Conservation (phyloP, 2,888 invertebrate genomes). For the Amiota mariae region DNA sequence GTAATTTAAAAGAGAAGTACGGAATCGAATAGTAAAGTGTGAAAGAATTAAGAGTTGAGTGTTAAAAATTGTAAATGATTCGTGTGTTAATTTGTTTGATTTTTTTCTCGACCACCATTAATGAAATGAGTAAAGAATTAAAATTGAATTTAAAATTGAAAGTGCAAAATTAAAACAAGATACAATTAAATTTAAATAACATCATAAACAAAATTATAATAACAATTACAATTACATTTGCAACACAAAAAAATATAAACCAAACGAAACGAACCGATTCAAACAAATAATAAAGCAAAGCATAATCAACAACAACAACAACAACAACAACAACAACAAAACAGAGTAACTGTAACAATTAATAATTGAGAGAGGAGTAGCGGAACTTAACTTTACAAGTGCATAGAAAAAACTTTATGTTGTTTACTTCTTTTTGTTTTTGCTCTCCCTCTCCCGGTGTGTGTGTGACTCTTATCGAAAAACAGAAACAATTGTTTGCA, state of each 20-base stretch:
- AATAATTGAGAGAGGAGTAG: constrained; percentile 5
- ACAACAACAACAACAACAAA: no score
- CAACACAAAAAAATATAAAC: not conserved
- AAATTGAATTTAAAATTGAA: no score
- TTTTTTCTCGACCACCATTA: no score
- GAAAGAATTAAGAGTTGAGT: no score
- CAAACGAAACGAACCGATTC: not conserved
- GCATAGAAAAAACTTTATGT: constrained; percentile 1
- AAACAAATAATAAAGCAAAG: constrained; percentile 15
- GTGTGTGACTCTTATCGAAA: not conserved
- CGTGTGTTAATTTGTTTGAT: no score
- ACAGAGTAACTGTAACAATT: constrained; percentile 27
- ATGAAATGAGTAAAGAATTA: no score
- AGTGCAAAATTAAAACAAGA: no score
- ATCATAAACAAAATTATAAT: not conserved
- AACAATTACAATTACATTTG: not conserved
- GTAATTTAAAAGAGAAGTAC: no score
- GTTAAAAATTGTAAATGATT: no score
- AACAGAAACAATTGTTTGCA: constrained; percentile 2
- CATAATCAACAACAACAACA: no score
- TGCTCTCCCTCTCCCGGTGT: not conserved
- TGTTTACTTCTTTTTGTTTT: not conserved
- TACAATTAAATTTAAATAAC: no score
- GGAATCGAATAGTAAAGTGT: no score
- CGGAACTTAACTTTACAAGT: not conserved